Evolutionary conservation across 2,113 vertebrate genomes (phyloP).

Genomic region (Vombatus ursinus): DNA sequence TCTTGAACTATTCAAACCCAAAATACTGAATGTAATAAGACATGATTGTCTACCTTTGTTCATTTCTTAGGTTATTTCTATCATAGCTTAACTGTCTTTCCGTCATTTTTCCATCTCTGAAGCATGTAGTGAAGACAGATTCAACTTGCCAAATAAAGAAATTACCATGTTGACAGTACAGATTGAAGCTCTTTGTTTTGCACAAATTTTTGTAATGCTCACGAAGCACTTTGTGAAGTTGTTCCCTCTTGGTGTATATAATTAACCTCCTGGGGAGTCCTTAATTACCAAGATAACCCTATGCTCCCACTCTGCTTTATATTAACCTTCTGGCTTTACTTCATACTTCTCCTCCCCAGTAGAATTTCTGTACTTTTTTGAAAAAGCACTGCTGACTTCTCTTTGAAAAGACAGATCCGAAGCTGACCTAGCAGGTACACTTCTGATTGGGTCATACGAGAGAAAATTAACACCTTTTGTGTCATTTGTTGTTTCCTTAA

Average conservation of each 20-base stretch:
- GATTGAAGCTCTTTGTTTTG: slow-evolving; percentile 17
- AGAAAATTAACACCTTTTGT: slow-evolving; percentile 24
- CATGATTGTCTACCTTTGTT: not conserved
- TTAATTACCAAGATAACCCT: slow-evolving; percentile 70
- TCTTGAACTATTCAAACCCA: not conserved
- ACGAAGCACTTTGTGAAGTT: slow-evolving; percentile 46
- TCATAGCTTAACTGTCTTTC: not conserved
- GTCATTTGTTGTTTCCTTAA: not conserved
- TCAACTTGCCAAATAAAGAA: not conserved
- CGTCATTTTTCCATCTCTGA: not conserved
- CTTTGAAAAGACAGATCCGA: slow-evolving; percentile 73
- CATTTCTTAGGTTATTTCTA: not conserved
- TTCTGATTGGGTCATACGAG: not conserved
- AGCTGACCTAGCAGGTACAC: slow-evolving; percentile 52
- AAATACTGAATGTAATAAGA: not conserved
- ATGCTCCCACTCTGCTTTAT: slow-evolving; percentile 59
- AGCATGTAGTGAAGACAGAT: not conserved
- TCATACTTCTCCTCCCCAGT: slow-evolving; percentile 56
- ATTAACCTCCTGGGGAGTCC: slow-evolving; percentile 77
- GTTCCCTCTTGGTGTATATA: slow-evolving; percentile 59
- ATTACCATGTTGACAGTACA: not conserved
- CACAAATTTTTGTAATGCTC: slow-evolving; percentile 32
- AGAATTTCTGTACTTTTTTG: slow-evolving; percentile 48
- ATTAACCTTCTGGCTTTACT: slow-evolving; percentile 73
- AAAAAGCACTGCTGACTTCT: slow-evolving; percentile 66